Percentiles rank a stretch among this genome's conserved stretches.
Evolutionary conservation across 1,140 invertebrate species (phyloP).

Genomic region (Macrobrachium rosenbergii): DNA sequence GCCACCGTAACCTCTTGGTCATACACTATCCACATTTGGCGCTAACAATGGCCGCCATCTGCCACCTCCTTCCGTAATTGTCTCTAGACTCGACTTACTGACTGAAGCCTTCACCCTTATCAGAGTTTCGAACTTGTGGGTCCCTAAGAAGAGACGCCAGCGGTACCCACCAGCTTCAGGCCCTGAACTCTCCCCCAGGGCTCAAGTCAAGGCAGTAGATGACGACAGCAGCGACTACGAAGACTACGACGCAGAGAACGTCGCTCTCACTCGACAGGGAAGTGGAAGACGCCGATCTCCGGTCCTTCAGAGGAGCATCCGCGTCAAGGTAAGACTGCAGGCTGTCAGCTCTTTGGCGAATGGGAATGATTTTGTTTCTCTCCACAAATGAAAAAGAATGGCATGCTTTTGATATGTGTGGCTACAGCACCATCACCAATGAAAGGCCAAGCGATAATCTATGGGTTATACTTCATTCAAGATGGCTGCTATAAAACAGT

Average conservation of each 20-base stretch:
- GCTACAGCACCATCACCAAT: too few species aligned
- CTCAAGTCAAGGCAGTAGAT: neutral
- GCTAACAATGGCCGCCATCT: too few species aligned
- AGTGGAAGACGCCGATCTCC: neutral
- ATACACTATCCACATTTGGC: too few species aligned
- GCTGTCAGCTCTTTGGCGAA: neutral
- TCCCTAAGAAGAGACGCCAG: slow-evolving; percentile 21
- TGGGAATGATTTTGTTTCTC: neutral
- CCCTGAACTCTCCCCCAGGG: slow-evolving; percentile 37
- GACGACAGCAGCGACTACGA: neutral
- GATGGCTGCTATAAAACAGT: too few species aligned
- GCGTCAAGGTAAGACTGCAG: neutral
- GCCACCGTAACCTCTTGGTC: too few species aligned
- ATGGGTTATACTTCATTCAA: too few species aligned
- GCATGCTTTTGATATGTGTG: too few species aligned
- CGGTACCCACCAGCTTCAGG: slow-evolving; percentile 24
- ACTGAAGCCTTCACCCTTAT: too few species aligned
- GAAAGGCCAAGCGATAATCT: too few species aligned
- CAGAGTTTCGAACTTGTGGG: slow-evolving; percentile 43
- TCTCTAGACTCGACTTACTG: too few species aligned
- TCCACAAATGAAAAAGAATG: too few species aligned
- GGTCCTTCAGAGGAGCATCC: neutral
- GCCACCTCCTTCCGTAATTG: too few species aligned
- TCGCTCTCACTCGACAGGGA: neutral
- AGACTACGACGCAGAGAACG: neutral